Conservation (phyloP, 2,888 invertebrate genomes). For the Doris montereyensis region DNA sequence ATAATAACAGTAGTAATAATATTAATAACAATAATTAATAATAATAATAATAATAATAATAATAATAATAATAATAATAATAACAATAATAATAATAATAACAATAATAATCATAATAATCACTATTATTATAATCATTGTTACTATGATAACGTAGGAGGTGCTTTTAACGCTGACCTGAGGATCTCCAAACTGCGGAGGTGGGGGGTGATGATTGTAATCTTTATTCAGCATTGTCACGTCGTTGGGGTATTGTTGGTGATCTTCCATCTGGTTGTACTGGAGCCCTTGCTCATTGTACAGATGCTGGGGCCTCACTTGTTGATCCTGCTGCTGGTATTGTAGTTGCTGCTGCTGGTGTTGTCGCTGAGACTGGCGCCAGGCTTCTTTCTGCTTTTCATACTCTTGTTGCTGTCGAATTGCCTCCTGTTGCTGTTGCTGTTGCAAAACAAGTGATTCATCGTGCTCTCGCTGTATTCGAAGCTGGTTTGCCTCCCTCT, state of each 20-base stretch:
- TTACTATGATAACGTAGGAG: too few relatives aligned
- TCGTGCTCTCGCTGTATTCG: conserved; percentile 11
- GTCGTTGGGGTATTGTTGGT: too few relatives aligned
- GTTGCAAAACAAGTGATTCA: conserved; percentile 11
- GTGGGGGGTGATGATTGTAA: conserved; percentile 35
- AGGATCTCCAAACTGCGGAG: too few relatives aligned
- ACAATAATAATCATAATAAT: too few relatives aligned
- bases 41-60: too few relatives aligned
- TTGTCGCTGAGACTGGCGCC: conserved; percentile 31
- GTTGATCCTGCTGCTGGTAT: conserved; percentile 35
- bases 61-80: too few relatives aligned
- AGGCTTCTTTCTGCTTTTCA: conserved; percentile 24
- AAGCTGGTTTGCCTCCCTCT: conserved; percentile 7
- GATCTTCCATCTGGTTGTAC: conserved; percentile 10
- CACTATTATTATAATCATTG: too few relatives aligned
- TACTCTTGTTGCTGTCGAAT: conserved; percentile 24
- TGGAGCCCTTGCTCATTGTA: conserved; percentile 16
- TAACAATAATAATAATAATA: too few relatives aligned
- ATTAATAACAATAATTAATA: too few relatives aligned
- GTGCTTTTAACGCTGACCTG: too few relatives aligned
- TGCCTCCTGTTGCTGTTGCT: conserved; percentile 17
- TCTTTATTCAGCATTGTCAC: neutral
- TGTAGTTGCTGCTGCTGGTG: conserved; percentile 34
- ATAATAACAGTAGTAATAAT: too few relatives aligned
- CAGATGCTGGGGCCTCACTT: conserved; percentile 13